These are phyloP conservation scores for Adelphocoris suturalis DNA, from an alignment of 2,888 invertebrate genomes.

Conservation along the genomic window DNA sequence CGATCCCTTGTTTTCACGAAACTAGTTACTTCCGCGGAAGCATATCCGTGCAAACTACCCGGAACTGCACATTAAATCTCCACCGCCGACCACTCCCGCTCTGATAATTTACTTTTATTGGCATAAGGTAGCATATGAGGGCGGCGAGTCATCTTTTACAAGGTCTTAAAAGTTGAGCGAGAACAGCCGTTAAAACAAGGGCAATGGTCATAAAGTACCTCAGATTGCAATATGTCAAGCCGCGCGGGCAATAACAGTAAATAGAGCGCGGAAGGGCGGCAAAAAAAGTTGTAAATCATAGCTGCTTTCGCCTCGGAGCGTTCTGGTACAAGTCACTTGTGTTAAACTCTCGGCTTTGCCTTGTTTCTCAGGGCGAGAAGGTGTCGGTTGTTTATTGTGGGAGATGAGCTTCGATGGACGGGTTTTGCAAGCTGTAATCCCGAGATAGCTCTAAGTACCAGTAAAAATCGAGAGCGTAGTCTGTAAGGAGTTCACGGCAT, in stretches of 20 bases:
- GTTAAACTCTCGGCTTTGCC: neutral
- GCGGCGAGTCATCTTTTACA: conserved; percentile 38
- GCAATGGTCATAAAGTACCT: conserved; percentile 66
- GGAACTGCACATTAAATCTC: neutral
- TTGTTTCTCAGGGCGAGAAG: neutral
- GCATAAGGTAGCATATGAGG: neutral
- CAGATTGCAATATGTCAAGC: conserved; percentile 70
- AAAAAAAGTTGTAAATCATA: conserved; percentile 38
- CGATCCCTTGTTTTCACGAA: no score
- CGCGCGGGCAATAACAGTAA: conserved; percentile 68
- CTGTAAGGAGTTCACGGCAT: no score
- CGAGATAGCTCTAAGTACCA: no score
- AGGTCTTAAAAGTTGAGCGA: conserved; percentile 68
- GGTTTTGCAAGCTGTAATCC: no score
- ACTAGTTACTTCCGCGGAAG: neutral
- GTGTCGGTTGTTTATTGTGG: no score
- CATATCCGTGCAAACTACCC: neutral
- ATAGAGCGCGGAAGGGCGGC: conserved; percentile 53
- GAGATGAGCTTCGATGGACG: no score
- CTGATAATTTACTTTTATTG: conserved; percentile 28
- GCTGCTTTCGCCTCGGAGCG: neutral
- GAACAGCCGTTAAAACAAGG: conserved; percentile 69
- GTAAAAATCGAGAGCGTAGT: no score
- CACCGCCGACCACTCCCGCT: neutral
- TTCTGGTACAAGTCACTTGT: conserved; percentile 29